A percentile compares a stretch with the other conserved stretches of the same genome.
Evolutionary conservation across 2,797 vertebrate species (phyloP).

Genomic region (Netta rufina): DNA sequence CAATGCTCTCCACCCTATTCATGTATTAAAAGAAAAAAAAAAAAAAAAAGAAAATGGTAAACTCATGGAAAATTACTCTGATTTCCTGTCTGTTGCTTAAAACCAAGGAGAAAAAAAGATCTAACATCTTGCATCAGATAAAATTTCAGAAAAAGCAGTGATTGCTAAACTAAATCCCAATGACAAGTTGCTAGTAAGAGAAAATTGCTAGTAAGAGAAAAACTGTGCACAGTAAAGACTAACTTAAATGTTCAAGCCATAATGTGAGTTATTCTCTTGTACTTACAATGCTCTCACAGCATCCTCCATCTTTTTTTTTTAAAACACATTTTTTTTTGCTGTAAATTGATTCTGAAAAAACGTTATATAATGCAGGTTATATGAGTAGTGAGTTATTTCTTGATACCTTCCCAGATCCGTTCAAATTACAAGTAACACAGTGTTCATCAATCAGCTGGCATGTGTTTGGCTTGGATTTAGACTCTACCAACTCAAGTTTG

Average conservation of each 20-base stretch:
- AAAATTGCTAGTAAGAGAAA: neutral
- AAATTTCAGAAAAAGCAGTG: neutral
- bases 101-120: neutral
- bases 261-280: neutral
- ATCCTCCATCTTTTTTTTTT: neutral
- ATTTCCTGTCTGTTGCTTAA: neutral
- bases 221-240: neutral
- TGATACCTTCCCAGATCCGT: neutral
- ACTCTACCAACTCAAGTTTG: neutral
- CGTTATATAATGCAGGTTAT: neutral
- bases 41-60: too few species aligned
- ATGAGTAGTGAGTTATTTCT: neutral
- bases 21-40: neutral
- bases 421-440: neutral
- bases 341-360: neutral
- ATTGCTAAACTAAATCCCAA: neutral
- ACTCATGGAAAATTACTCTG: neutral
- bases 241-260: neutral
- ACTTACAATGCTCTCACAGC: neutral
- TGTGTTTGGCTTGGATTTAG: neutral
- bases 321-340: neutral
- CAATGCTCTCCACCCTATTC: slow-evolving; percentile 96
- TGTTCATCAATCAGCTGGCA: neutral
- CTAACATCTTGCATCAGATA: neutral
- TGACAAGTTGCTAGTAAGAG: neutral